Base-by-base conservation (phyloP, 2,888 invertebrate species). In the Drosophila quinaria region DNA sequence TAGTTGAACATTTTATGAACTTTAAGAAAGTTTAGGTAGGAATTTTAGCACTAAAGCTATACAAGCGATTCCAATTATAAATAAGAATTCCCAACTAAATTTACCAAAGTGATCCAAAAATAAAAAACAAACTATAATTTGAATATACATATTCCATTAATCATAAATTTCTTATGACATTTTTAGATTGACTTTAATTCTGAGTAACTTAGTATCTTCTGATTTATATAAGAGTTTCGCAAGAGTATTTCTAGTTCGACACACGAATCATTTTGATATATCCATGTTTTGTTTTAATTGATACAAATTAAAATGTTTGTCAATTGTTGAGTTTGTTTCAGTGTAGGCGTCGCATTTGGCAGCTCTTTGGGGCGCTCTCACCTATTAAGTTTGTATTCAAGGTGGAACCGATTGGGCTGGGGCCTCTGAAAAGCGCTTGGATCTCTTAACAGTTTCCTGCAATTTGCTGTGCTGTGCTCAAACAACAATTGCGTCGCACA, bases 341-440 rank as follows among this genome's bases (percentile, higher is more conserved):
- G 39, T 42, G 72, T 70, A 37, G 68, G 64, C 51, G 78, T 61
- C 46, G 22, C 33, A 41, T 35, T 60, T 25, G 35, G n/a, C 31
- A 47, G 29, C 54, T 46, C 9, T 4, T 17, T n/a, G 35, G 2
- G 13, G 5, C 15, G 13, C 77, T 64, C 62, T 56, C 66, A 49
- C 50, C 87, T 35, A 78, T 88, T 88, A 86, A 71, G 15, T 22
- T 22, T 19, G 74, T 67, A 70, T 72, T 72, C 74, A 86, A 86
- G 84, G 84, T 84, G 89, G 84, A 84, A 88, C 87, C 69, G 42
- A 65, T 61, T 44, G 56, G 44, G 60, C 56, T 31, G 62, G 33
- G 13, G 8, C 6, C 25, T 19, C n/a, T 29, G 3, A n/a, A 52
- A 52, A 35, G 9, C 58, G 13, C 25, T 41, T 29, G 42, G 47